Base-by-base conservation (phyloP, 2,888 invertebrate genomes). In the Lasioglossum marginatum region DNA sequence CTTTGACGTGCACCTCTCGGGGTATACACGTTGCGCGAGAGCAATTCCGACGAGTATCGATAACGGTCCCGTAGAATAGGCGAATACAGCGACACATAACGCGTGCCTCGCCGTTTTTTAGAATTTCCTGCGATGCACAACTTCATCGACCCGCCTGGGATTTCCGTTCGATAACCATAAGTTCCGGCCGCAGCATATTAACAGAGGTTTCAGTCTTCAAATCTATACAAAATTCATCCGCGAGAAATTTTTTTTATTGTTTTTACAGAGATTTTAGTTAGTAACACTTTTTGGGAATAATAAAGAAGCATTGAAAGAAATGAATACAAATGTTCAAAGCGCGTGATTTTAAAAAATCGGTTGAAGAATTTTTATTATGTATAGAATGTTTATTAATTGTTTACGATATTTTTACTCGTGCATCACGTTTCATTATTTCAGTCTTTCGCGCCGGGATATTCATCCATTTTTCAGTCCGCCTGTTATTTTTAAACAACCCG, bases 41-140 rank as follows among this genome's bases (percentile, higher is more conserved):
- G 27, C 81, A 60, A 86, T 82, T 85, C 73, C 48, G 60, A 14
- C 66, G 85, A 63, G 86, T 79, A 86, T 86, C 79, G 85, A 82
- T 85, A 82, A 78, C 80, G 81, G 72, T n/a, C n/a, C 31, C 34
- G 19, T 23, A 31, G 60, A 31, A 83, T 37, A 12, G 57, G 12
- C 8, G 76, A 72, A 48, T 52, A 34, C 23, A 77, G 57, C 72
- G 48, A 40, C 71, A n/a, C 23, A 10, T 34, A 34, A 68, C 66
- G 66, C 34, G 34, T 4, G 34, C 34, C 8, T 8, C 66, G 37
- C 0, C 34, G n/a, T 57, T 57, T 57, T 57, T 10, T 0, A 57
- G 57, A 57, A 57, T 57, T 12, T 57, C 57, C n/a, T 4, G 57
- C 57, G 57, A 57, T n/a, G 57, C n/a, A 4, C 12, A 57, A n/a